Evolutionary conservation across 2,113 vertebrate genomes (phyloP).

Genomic region (Crotalus viridis): DNA sequence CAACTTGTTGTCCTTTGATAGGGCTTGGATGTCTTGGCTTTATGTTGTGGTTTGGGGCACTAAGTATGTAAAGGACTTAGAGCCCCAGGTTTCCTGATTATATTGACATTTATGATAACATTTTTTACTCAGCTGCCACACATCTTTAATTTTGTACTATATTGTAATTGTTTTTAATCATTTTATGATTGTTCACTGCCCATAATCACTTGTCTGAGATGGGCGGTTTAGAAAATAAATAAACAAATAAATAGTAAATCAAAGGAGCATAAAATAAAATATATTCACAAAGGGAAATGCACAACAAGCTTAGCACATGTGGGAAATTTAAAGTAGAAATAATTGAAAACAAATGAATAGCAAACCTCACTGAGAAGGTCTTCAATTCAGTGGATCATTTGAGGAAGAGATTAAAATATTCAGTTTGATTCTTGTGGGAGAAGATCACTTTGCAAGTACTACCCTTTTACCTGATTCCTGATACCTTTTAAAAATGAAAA

Average conservation of each 20-base stretch:
- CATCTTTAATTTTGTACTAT: neutral
- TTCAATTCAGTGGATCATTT: neutral
- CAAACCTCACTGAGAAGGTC: neutral
- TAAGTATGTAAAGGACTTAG: neutral
- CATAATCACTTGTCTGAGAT: neutral
- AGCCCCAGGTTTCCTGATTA: neutral
- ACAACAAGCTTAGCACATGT: neutral
- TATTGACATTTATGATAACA: neutral
- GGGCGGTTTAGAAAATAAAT: too few relatives aligned
- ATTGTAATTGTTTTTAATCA: neutral
- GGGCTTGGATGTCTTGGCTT: too few relatives aligned
- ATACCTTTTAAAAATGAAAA: neutral
- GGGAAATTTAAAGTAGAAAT: neutral
- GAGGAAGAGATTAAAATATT: neutral
- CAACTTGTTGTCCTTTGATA: too few relatives aligned
- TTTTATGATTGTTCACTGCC: neutral
- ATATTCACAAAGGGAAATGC: neutral
- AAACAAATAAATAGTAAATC: neutral
- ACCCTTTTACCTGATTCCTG: neutral
- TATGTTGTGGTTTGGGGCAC: too few relatives aligned
- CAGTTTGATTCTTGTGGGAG: neutral
- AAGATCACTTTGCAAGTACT: neutral
- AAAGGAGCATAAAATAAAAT: neutral
- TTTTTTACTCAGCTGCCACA: neutral
- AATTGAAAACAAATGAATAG: neutral